Percentiles rank a stretch among this genome's conserved stretches.
These are phyloP conservation scores for Ginglymostoma cirratum DNA, from an alignment of 2,113 vertebrate genomes.

Conservation along the genomic window DNA sequence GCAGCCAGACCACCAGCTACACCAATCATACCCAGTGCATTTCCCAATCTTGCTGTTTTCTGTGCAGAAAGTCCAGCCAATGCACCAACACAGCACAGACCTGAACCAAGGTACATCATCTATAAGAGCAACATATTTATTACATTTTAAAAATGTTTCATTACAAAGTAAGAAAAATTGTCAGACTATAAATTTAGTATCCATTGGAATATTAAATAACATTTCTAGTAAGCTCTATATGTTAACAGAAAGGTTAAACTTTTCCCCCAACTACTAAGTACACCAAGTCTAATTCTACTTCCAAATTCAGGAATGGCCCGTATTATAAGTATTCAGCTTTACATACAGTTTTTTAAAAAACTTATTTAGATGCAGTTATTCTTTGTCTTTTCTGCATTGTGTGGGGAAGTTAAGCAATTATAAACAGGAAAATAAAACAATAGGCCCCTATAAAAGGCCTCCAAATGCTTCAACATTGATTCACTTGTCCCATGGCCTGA, in stretches of 20 bases:
- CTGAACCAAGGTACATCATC: conserved; percentile 61
- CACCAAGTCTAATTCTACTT: background rate
- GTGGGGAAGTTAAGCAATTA: background rate
- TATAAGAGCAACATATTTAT: conserved; percentile 35
- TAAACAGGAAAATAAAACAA: background rate
- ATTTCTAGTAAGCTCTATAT: background rate
- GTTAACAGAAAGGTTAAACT: background rate
- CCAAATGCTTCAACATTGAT: background rate
- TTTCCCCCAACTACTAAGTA: background rate
- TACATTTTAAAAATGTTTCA: too few species aligned
- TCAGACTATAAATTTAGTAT: background rate
- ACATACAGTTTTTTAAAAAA: too few species aligned
- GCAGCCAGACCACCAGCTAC: conserved; percentile 59
- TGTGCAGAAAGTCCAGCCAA: conserved; percentile 61
- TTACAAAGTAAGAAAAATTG: too few species aligned
- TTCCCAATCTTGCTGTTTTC: conserved; percentile 58
- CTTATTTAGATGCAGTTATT: background rate
- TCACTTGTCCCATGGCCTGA: background rate
- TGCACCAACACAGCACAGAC: conserved; percentile 59
- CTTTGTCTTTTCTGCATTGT: background rate
- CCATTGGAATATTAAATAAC: background rate
- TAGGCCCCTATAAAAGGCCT: background rate
- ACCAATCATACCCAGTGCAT: conserved; percentile 56
- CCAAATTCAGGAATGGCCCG: background rate
- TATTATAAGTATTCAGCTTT: background rate